Evolutionary conservation across 2,888 invertebrate species (phyloP).

Genomic region (Parasteatoda lunata): DNA sequence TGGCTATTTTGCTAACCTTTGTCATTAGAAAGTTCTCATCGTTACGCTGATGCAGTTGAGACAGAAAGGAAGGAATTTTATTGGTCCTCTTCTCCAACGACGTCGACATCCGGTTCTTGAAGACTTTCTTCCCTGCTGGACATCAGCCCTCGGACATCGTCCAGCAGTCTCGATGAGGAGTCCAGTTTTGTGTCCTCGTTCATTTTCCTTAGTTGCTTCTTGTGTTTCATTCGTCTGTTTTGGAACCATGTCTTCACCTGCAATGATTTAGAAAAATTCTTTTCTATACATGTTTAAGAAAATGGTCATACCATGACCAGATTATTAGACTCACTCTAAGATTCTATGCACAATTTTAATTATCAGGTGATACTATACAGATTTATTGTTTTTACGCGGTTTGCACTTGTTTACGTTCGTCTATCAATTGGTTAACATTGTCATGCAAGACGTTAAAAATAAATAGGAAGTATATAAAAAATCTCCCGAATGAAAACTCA

Average conservation of each 20-base stretch:
- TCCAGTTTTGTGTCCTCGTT: constrained; percentile 60
- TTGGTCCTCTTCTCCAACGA: constrained; percentile 68
- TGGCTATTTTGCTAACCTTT: neutral
- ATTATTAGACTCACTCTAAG: too few species aligned
- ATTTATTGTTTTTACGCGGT: too few species aligned
- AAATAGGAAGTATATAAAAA: too few species aligned
- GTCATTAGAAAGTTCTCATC: neutral
- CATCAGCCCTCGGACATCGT: constrained; percentile 52
- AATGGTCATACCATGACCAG: too few species aligned
- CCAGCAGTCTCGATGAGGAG: constrained; percentile 36
- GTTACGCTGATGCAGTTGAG: too few species aligned
- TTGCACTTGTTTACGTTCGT: too few species aligned
- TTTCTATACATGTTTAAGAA: neutral
- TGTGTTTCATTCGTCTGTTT: constrained; percentile 71
- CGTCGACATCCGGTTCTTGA: constrained; percentile 67
- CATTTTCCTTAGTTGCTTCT: constrained; percentile 69
- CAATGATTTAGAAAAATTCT: neutral
- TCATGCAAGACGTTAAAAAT: too few species aligned
- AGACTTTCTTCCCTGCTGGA: constrained; percentile 60
- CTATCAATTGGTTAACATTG: too few species aligned
- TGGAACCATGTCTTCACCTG: constrained; percentile 72
- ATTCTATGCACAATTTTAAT: too few species aligned
- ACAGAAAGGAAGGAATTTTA: constrained; percentile 16
- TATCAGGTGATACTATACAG: too few species aligned
- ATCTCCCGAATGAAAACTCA: too few species aligned